Percentiles rank a stretch among this genome's conserved stretches.
Evolutionary conservation across 1,140 invertebrate species (phyloP).

Genomic region (Drosophila nikananu): DNA sequence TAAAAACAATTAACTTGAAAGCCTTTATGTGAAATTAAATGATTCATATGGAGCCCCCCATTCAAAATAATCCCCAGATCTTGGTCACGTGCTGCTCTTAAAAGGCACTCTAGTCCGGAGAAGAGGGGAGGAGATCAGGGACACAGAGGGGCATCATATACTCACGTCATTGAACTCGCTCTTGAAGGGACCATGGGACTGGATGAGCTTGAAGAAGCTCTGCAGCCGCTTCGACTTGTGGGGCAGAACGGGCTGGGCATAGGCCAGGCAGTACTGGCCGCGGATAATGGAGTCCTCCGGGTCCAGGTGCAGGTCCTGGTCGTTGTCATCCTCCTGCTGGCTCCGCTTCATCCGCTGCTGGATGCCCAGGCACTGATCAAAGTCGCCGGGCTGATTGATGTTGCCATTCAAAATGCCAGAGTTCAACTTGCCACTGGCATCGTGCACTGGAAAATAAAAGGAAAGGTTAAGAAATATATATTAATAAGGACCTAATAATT

Average conservation of each 20-base stretch:
- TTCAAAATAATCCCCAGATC: conserved; percentile 1
- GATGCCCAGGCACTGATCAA: conserved; percentile 87
- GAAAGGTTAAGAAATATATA: background rate
- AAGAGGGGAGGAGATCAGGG: background rate
- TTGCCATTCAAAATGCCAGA: conserved; percentile 88
- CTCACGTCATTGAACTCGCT: conserved; percentile 89
- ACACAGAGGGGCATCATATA: conserved; percentile 37
- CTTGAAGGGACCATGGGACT: conserved; percentile 88
- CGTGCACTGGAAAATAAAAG: conserved; percentile 86
- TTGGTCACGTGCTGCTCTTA: conserved; percentile 23
- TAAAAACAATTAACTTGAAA: background rate
- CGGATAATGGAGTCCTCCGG: conserved; percentile 58
- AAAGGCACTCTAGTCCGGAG: background rate
- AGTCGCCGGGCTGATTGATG: conserved; percentile 89
- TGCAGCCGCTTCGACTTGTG: conserved; percentile 85
- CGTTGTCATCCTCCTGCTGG: conserved; percentile 19
- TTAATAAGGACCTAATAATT: background rate
- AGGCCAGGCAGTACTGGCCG: conserved; percentile 88
- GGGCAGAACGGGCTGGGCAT: conserved; percentile 86
- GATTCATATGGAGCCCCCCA: background rate
- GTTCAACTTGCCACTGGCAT: conserved; percentile 86
- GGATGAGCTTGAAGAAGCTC: conserved; percentile 87
- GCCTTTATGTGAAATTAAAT: conserved; percentile 17
- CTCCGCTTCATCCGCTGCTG: conserved; percentile 32
- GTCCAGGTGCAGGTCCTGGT: conserved; percentile 6